These are phyloP conservation scores for Cladopsammia gracilis DNA, from an alignment of 64 coral and sea anemone species.

Conservation along the genomic window DNA sequence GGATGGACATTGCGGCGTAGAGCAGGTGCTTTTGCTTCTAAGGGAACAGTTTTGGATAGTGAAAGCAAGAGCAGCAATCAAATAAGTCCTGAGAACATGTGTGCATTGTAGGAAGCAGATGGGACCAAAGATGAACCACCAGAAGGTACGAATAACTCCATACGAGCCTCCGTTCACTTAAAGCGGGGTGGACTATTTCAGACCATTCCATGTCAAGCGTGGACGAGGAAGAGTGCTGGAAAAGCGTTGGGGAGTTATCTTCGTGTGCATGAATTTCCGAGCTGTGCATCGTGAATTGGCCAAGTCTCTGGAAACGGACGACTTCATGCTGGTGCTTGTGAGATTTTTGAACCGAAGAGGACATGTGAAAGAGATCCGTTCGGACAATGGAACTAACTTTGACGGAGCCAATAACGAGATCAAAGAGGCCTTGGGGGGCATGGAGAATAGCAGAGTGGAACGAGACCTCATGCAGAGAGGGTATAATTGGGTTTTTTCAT, in stretches of 20 bases:
- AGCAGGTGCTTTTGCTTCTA: slow-evolving; percentile 35
- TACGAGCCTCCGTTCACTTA: slow-evolving; percentile 63
- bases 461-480: slow-evolving; percentile 4
- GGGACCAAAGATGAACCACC: slow-evolving; percentile 4
- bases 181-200: slow-evolving; percentile 65
- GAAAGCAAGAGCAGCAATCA: slow-evolving; percentile 19
- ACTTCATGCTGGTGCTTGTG: slow-evolving; percentile 37
- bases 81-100: slow-evolving; percentile 32
- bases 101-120: slow-evolving; percentile 11
- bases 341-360: slow-evolving; percentile 49
- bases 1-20: slow-evolving; percentile 58
- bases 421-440: neutral
- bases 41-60: slow-evolving; percentile 65
- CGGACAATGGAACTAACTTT: slow-evolving; percentile 75
- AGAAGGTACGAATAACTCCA: slow-evolving; percentile 50
- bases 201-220: slow-evolving; percentile 57
- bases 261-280: slow-evolving; percentile 59
- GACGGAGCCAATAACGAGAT: slow-evolving; percentile 57
- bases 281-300: slow-evolving; percentile 59
- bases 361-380: slow-evolving; percentile 27
- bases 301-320: slow-evolving; percentile 63
- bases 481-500: slow-evolving; percentile 70
- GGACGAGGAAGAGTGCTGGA: slow-evolving; percentile 56
- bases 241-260: slow-evolving; percentile 59
- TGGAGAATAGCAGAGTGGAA: neutral